Percentiles rank a stretch among this genome's conserved stretches.
These are phyloP conservation scores for Herpailurus yagouaroundi DNA, from an alignment of 2,113 vertebrate species.

Conservation along the genomic window DNA sequence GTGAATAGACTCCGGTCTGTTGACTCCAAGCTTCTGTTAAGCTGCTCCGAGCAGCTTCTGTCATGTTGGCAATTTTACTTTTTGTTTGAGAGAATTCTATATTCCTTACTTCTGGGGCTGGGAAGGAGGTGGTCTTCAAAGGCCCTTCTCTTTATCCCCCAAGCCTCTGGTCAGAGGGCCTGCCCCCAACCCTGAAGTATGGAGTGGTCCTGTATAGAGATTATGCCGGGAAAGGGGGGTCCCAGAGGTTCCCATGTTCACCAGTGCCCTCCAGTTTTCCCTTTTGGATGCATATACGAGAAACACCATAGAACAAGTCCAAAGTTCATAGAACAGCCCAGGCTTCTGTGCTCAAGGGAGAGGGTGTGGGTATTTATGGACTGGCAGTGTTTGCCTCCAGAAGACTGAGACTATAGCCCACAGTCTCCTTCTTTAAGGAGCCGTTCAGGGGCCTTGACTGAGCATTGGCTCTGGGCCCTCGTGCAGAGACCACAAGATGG, in stretches of 20 bases:
- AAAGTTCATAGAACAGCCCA: background rate
- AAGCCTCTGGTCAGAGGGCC: background rate
- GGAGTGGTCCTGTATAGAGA: background rate
- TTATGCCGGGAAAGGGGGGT: background rate
- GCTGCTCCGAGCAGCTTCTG: constrained; percentile 70
- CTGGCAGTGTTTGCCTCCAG: background rate
- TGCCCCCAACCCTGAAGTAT: background rate
- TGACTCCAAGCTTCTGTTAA: constrained; percentile 67
- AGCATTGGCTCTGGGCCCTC: background rate
- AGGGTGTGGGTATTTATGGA: no score
- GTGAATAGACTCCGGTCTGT: constrained; percentile 63
- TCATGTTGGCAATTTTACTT: constrained; percentile 70
- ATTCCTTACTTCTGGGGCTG: background rate
- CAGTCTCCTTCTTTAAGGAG: no score
- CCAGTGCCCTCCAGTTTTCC: background rate
- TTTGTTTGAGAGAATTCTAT: constrained; percentile 50
- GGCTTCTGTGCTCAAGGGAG: fast-evolving
- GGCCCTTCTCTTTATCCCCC: background rate
- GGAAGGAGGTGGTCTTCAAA: background rate
- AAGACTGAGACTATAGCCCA: background rate
- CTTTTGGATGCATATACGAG: background rate
- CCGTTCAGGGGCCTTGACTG: background rate
- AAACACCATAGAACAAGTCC: background rate
- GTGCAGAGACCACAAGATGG: background rate
- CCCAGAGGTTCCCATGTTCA: background rate